Evolutionary conservation across 2,113 vertebrate species (phyloP).

Genomic region (Mionectes macconnelli): DNA sequence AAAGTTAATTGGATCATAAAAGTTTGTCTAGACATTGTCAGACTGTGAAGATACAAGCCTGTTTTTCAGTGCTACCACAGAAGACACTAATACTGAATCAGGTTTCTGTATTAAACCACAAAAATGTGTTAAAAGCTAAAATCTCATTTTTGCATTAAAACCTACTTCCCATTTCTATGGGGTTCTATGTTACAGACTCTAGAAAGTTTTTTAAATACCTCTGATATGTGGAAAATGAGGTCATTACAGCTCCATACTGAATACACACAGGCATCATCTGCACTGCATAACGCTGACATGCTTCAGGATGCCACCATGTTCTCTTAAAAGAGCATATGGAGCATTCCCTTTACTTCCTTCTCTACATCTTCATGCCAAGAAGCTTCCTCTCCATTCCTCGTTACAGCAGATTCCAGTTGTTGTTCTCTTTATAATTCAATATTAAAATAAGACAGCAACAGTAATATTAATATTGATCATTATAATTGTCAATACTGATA

Average conservation of each 20-base stretch:
- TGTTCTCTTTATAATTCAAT: not conserved
- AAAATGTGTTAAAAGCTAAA: not conserved
- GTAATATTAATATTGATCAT: not conserved
- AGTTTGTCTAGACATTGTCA: slow-evolving; percentile 10
- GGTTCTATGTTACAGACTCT: not conserved
- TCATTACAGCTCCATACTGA: not conserved
- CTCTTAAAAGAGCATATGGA: not conserved
- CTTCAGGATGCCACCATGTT: not conserved
- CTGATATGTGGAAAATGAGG: not conserved
- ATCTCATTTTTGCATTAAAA: not conserved
- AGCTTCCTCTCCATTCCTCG: not conserved
- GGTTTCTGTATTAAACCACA: not conserved
- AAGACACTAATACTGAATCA: not conserved
- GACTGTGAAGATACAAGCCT: not conserved
- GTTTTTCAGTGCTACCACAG: not conserved
- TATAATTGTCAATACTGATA: not conserved
- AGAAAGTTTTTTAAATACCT: not conserved
- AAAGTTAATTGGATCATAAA: not conserved
- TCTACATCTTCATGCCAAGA: not conserved
- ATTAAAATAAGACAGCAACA: not conserved
- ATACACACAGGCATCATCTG: not conserved
- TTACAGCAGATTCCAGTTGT: not conserved
- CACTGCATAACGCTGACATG: not conserved
- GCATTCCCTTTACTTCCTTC: not conserved
- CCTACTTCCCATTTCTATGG: not conserved